Percentiles rank a stretch among this genome's conserved stretches.
Conservation (phyloP, 2,888 invertebrate species). For the Plagodis dolabraria region DNA sequence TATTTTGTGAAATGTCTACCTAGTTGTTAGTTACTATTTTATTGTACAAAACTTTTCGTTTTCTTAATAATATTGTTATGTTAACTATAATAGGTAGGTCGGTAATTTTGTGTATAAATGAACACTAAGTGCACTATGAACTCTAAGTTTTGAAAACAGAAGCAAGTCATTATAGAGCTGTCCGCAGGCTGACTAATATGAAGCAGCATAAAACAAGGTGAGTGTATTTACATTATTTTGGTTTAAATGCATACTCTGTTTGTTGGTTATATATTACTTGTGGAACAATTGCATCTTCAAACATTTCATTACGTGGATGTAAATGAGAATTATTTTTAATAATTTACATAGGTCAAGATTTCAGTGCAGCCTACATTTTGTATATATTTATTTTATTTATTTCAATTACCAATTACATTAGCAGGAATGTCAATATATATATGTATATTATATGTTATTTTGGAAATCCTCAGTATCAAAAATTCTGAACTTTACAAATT, state of each 20-base stretch:
- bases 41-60: background rate
- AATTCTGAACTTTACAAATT: no score
- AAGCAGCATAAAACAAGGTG: conserved; percentile 11
- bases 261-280: no score
- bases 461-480: no score
- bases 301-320: background rate
- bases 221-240: conserved; percentile 4
- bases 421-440: no score
- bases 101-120: conserved; percentile 6
- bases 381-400: no score
- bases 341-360: no score
- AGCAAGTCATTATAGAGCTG: conserved; percentile 1
- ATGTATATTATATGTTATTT: no score
- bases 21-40: background rate
- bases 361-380: no score
- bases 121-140: conserved; percentile 18
- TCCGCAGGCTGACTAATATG: conserved; percentile 5
- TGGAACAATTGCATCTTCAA: background rate
- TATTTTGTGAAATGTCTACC: conserved; percentile 15
- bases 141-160: conserved; percentile 10
- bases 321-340: no score
- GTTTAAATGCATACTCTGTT: no score
- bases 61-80: background rate
- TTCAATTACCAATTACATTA: no score
- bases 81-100: background rate